Percentiles rank a stretch among this genome's conserved stretches.
These are phyloP conservation scores for Lysiphlebus fabarum DNA, from an alignment of 1,140 invertebrate species.

Conservation along the genomic window DNA sequence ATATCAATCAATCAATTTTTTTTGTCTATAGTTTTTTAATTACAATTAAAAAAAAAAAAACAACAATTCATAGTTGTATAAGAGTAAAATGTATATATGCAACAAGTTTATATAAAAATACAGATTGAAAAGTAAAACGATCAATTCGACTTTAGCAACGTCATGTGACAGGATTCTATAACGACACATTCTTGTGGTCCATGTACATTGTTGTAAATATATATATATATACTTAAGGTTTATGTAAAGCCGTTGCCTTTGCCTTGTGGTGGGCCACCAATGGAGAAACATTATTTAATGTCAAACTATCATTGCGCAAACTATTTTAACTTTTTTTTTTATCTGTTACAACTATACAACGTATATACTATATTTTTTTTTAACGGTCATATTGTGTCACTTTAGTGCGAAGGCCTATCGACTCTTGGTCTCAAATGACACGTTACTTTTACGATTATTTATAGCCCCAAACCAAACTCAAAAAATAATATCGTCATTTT, in stretches of 20 bases:
- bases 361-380: conserved; percentile 9
- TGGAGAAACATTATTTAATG: conserved; percentile 43
- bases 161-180: no score
- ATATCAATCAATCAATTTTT: no score
- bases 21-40: no score
- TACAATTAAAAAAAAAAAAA: no score
- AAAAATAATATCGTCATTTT: conserved; percentile 21
- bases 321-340: background rate
- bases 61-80: no score
- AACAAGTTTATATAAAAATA: background rate
- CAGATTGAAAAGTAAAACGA: background rate
- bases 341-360: background rate
- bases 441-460: conserved; percentile 27
- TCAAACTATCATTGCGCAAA: conserved; percentile 18
- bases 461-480: conserved; percentile 21
- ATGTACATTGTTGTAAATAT: no score
- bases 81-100: no score
- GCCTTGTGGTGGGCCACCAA: conserved; percentile 32
- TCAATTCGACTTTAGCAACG: background rate
- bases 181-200: conserved; percentile 24
- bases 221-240: no score
- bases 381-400: conserved; percentile 16
- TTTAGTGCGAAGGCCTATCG: conserved; percentile 9
- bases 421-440: conserved; percentile 2
- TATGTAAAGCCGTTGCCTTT: conserved; percentile 23